A percentile compares a stretch with the other conserved stretches of the same genome.
These are phyloP conservation scores for Lithophane leautieri DNA, from an alignment of 2,888 invertebrate genomes.

Conservation along the genomic window DNA sequence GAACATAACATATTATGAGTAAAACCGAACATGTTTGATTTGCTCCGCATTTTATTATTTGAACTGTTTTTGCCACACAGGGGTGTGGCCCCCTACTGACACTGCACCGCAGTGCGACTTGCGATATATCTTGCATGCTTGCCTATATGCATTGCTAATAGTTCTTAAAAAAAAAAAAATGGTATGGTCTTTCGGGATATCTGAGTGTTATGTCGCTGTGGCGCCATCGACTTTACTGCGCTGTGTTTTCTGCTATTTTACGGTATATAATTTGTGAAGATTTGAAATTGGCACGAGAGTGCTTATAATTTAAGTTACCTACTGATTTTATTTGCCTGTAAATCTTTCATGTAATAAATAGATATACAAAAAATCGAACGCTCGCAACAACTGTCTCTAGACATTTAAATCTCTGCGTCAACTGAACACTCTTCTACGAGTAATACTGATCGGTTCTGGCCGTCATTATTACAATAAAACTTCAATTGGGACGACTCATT, in stretches of 20 bases:
- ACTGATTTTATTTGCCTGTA: neutral
- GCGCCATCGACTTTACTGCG: neutral
- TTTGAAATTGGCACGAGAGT: neutral
- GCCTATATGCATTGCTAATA: neutral
- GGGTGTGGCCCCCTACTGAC: too few species aligned
- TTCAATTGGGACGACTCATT: neutral
- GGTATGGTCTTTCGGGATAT: too few species aligned
- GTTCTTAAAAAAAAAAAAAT: neutral
- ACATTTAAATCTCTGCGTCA: neutral
- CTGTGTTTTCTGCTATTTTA: neutral
- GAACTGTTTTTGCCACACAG: neutral
- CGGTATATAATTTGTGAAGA: slow-evolving; percentile 1
- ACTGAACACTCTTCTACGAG: neutral
- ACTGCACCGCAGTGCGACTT: neutral
- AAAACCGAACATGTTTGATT: neutral
- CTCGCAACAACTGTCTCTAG: neutral
- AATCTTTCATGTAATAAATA: neutral
- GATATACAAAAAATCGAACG: neutral
- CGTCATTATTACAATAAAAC: too few species aligned
- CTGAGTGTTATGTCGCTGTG: too few species aligned
- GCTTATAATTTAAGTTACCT: neutral
- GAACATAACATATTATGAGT: neutral
- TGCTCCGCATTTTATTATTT: neutral
- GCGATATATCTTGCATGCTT: neutral
- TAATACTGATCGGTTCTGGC: neutral